Conservation (phyloP, 2,113 vertebrate species). For the Pungitius pungitius region DNA sequence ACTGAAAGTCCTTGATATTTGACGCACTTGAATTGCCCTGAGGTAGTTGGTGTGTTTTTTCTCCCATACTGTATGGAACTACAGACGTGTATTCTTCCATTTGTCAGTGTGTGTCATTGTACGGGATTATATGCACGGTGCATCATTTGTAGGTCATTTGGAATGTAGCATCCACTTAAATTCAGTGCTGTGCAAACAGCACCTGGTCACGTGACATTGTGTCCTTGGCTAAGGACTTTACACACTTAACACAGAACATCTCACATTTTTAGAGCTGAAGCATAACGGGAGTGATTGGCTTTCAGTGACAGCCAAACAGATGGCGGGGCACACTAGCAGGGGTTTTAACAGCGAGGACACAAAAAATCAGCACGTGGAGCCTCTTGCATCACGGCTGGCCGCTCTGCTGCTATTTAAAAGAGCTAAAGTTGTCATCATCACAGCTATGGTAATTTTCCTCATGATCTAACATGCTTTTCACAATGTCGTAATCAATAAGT, state of each 20-base stretch:
- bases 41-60: not conserved
- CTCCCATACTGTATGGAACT: not conserved
- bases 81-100: not conserved
- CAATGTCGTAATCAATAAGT: not conserved
- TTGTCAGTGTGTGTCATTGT: not conserved
- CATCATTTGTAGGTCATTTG: not conserved
- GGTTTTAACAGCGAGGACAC: constrained; percentile 29
- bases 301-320: constrained; percentile 45
- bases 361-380: constrained; percentile 8
- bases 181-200: constrained; percentile 43
- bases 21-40: not conserved
- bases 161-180: constrained; percentile 13
- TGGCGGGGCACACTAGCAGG: not conserved
- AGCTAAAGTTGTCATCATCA: constrained; percentile 21
- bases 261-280: constrained; percentile 54
- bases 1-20: not conserved
- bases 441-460: not conserved
- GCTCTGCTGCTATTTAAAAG: not conserved
- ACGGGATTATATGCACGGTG: not conserved
- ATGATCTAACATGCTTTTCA: not conserved
- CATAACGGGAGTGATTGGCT: constrained; percentile 24
- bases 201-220: constrained; percentile 56
- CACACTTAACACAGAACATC: constrained; percentile 44
- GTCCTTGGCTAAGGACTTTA: constrained; percentile 58
- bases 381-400: not conserved